phyloP scores from a whole-genome alignment of 2,888 invertebrate genomes.

The Melanchra persicariae region DNA sequence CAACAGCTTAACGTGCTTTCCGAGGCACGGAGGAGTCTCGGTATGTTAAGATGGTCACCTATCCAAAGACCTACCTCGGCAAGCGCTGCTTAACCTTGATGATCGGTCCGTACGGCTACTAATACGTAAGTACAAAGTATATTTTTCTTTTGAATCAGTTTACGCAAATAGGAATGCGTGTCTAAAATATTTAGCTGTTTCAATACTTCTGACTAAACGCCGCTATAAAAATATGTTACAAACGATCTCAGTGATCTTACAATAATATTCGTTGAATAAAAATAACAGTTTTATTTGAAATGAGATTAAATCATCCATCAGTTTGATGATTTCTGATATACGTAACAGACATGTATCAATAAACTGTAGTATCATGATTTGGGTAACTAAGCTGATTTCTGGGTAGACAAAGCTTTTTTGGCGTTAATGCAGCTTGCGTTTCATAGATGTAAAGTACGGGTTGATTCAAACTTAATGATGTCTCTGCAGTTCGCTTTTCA shows the following conservation, averaged over 20 bases:
- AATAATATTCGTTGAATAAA: conserved; percentile 44
- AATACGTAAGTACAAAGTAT: conserved; percentile 31
- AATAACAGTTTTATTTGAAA: conserved; percentile 34
- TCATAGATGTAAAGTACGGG: no score
- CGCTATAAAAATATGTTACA: conserved; percentile 42
- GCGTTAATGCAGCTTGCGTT: no score
- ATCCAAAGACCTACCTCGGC: no score
- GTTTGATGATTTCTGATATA: conserved; percentile 2
- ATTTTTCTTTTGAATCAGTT: conserved; percentile 46
- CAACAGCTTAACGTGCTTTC: no score
- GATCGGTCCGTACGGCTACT: no score
- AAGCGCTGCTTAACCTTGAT: no score
- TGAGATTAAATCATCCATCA: conserved; percentile 40
- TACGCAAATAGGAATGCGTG: conserved; percentile 42
- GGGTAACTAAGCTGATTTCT: neutral
- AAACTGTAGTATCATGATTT: conserved; percentile 5
- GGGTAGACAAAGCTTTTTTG: neutral
- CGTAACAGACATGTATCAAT: conserved; percentile 8
- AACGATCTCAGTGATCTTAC: conserved; percentile 27
- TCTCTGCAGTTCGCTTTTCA: no score
- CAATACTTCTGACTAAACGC: conserved; percentile 38
- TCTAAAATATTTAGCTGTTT: conserved; percentile 34
- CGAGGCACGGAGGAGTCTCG: no score
- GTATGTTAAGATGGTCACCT: no score
- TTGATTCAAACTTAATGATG: no score